Evolutionary conservation across 2,797 vertebrate species (phyloP).

Genomic region (Lepus oiostolus): DNA sequence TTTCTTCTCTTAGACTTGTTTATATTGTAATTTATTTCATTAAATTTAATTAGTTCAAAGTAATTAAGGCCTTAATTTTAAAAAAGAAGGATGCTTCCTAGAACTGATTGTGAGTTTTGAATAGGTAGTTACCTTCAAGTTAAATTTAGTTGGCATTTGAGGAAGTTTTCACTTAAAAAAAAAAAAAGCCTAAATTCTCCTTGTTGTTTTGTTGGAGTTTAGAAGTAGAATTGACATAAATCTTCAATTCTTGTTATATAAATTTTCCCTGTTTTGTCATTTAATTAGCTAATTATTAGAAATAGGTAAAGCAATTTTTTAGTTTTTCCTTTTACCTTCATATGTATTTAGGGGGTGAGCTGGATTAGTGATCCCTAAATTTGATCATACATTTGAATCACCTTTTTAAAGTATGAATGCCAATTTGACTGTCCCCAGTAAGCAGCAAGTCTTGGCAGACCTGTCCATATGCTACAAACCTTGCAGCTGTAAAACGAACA

Average conservation of each 20-base stretch:
- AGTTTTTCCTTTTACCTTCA: conserved; percentile 47
- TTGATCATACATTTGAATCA: conserved; percentile 7
- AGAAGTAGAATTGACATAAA: background rate
- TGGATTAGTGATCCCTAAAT: conserved; percentile 1
- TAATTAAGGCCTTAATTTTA: conserved; percentile 42
- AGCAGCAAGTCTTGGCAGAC: background rate
- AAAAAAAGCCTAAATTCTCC: conserved; percentile 2
- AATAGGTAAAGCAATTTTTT: background rate
- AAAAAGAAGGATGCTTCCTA: background rate
- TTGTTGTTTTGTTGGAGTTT: background rate
- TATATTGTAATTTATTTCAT: conserved; percentile 28
- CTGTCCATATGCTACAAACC: background rate
- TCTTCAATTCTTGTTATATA: conserved; percentile 5
- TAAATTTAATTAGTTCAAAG: background rate
- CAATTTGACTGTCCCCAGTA: background rate
- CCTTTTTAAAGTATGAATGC: conserved; percentile 57
- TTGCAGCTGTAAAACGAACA: conserved; percentile 25
- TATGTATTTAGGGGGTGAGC: background rate
- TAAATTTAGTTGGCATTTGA: conserved; percentile 42
- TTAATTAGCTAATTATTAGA: conserved; percentile 38
- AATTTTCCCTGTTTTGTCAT: background rate
- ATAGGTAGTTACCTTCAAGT: conserved; percentile 1
- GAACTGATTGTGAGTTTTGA: conserved; percentile 24
- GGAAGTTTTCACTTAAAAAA: background rate
- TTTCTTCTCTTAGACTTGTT: conserved; percentile 23